These are phyloP conservation scores for Tolypeutes matacus DNA, from an alignment of 2,797 vertebrate genomes.

Conservation along the genomic window DNA sequence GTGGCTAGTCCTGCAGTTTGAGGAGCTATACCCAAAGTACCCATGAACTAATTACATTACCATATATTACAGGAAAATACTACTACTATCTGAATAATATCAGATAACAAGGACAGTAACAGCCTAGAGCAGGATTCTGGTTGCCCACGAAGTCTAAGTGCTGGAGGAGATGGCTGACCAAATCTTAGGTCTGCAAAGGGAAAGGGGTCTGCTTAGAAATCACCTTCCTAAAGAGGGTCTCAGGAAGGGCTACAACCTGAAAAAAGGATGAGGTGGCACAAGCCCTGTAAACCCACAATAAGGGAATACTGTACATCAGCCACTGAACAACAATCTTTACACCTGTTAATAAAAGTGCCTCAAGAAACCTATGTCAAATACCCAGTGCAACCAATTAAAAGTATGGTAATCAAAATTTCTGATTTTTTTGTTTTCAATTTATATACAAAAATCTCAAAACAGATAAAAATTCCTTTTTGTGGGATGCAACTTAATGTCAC, in stretches of 20 bases:
- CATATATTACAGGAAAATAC: background rate
- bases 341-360: background rate
- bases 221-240: background rate
- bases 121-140: background rate
- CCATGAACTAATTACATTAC: background rate
- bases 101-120: background rate
- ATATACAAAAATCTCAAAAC: background rate
- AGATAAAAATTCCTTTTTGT: background rate
- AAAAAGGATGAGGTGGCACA: background rate
- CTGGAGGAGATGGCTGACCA: no score
- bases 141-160: background rate
- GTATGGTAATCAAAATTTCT: background rate
- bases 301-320: background rate
- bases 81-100: background rate
- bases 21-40: background rate
- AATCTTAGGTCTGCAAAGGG: background rate
- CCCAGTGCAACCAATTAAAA: background rate
- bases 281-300: background rate
- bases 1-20: background rate
- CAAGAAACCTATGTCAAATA: background rate
- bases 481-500: conserved; percentile 7
- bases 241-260: background rate
- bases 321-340: background rate
- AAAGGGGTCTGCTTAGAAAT: background rate
- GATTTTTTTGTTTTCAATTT: background rate